Base-by-base conservation (phyloP, 2,888 invertebrate genomes). In the Colletes collaris region DNA sequence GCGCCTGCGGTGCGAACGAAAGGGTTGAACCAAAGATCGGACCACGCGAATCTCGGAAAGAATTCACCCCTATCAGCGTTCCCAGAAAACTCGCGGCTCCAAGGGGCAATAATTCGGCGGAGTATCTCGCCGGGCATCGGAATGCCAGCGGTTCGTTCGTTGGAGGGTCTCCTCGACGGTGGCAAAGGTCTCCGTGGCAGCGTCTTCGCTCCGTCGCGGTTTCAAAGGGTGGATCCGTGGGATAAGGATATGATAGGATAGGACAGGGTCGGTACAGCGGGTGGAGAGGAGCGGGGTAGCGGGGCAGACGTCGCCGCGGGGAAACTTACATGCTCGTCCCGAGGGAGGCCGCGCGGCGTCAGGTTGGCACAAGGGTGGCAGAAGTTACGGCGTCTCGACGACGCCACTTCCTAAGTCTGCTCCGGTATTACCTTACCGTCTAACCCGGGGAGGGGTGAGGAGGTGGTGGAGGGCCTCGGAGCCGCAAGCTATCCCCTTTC, bases 331-430 rank as follows among this genome's bases (percentile, higher is more conserved):
- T 87, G 88, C 87, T 88, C 87, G 87, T 88, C 88, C 85, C 78
- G 85, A 87, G 87, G 84, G 86, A 83, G 86, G 84, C 82, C 82
- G 63, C 52, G 83, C 76, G 86, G 89, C 89, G 90, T 90, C 89
- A 90, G 88, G 87, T 84, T 89, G 89, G 89, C 89, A 87, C 89
- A 89, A 90, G 90, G 91, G 91, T 90, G 89, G 89, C 87, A 92
- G 89, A 91, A 92, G 91, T 92, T 92, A 92, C 92, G 91, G 91
- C 88, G 92, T 92, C 92, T 91, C 92, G 92, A 92, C 92, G 91
- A 87, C 88, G 88, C 88, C 87, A 89, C 91, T 91, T 90, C 87
- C 89, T 88, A 90, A 91, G 90, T 90, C 91, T 91, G 87, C 77
- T 88, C 86, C 85, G 82, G 87, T 86, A 81, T 89, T 89, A 88